Base-by-base conservation (phyloP, 2,888 invertebrate species). In the Trichogramma evanescens region DNA sequence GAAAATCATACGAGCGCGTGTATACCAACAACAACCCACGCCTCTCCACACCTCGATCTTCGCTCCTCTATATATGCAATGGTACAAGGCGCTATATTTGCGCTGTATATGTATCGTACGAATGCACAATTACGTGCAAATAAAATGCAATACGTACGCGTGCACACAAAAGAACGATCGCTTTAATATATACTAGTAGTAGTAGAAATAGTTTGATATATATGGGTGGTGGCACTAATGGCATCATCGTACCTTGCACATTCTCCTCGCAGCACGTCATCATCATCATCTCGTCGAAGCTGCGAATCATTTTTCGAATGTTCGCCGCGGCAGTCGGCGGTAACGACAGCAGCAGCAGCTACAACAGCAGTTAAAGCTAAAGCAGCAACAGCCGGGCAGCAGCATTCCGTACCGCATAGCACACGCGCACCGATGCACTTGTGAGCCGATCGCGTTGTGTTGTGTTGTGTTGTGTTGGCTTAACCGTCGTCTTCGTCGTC, bases 251-350 rank as follows among this genome's bases (percentile, higher is more conserved):
- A 63, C 61, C 63, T 63, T 50, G 63, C 10, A 54, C n/a, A 38
- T 51, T 59, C 49, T 56, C 61, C 55, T 61, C 59, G 61, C 54
- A 63, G 51, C 61, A 59, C 7, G 59, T 64, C 64, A 50, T 50
- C 8, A 58, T 64, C 64, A 50, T 50, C 8, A 64, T 59, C 40
- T 52, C 59, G 44, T 63, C 59, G 50, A 58, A 59, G 45, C 59
- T 52, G n/a, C 61, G 56, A 56, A 61, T 63, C 58, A 63, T 61
- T 58, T 58, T 63, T 54, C 49, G 38, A 48, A 54, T 55, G 48
- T 43, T 52, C n/a, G 49, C 42, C 13, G 6, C 51, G 42, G 39
- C n/a, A 13, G n/a, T n/a, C 10, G 51, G 40, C 9, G 40, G 8
- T 51, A 5, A 5, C 52, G 26, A 13, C 4, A 13, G 9, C 9